Evolutionary conservation across 2,888 invertebrate genomes (phyloP), one percentile per base, ranked within the genome.

Genomic region (Lasius fuliginosus): DNA sequence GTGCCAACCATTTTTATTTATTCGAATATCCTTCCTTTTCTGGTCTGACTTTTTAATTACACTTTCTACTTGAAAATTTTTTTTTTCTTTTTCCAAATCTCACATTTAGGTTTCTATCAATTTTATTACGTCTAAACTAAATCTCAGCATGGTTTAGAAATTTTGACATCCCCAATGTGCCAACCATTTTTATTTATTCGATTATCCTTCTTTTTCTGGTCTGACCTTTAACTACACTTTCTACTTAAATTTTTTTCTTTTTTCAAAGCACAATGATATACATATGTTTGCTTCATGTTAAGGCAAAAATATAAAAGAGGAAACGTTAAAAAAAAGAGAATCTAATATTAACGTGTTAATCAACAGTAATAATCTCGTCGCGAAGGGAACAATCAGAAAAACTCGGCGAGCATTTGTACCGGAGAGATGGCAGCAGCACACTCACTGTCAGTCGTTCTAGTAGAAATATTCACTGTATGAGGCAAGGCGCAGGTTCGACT

Each of bases 401-500:
- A 11, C 42, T 15, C 5, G 15, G 1, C 56, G n/a, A 18, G 2
- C 18, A 18, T 58, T 77, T 60, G n/a, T 23, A 60, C 46, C 60
- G 60, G n/a, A 53, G 4, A 81, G 79, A 71, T 81, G 79, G 79
- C 79, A 81, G 79, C 79, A 81, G 79, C 9, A 77, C 56, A 42
- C 56, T 56, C 36, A 36, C 6, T 36, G 36, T 36, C 49, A 65
- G 33, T 3, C n/a, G n/a, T 53, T 9, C 4, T n/a, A 8, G 40
- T 27, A 77, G 27, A 42, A 1, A 40, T 27, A 65, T 18, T 65
- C 12, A 42, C n/a, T 40, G 36, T 27, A 56, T 36, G 12, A 56
- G 40, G 40, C 56, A 68, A 75, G 65, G 77, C 84, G 77, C 83
- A 76, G 65, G 75, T 84, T 87, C 75, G 69, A 64, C 69, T 53